Evolutionary conservation across 2,888 invertebrate genomes (phyloP).

Genomic region (Oligia latruncula): DNA sequence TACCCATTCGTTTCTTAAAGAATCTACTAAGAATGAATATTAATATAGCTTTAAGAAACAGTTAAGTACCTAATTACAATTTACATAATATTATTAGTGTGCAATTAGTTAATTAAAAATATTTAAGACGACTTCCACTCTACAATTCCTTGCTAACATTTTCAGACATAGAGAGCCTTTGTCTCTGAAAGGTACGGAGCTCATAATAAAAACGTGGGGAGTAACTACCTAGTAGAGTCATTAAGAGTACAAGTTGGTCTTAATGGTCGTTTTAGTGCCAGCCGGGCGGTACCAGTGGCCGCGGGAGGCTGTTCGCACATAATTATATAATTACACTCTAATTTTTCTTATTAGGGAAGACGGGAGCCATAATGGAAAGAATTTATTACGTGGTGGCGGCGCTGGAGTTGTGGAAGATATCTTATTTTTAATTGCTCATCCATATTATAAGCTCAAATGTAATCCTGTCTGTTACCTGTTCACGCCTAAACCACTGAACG

Average conservation of each 20-base stretch:
- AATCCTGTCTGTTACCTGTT: not conserved
- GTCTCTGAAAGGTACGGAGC: constrained; percentile 25
- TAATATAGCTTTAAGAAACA: not conserved
- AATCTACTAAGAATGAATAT: not conserved
- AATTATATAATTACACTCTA: constrained; percentile 54
- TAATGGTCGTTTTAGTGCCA: constrained; percentile 58
- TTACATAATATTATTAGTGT: not conserved
- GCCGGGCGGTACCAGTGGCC: constrained; percentile 17
- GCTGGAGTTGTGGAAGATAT: constrained; percentile 3
- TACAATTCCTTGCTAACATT: not conserved
- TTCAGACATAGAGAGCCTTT: constrained; percentile 2
- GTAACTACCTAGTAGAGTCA: constrained; percentile 30
- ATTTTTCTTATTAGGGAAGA: constrained; percentile 50
- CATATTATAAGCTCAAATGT: not conserved
- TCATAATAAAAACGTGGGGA: constrained; percentile 38
- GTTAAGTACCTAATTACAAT: not conserved
- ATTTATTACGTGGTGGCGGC: constrained; percentile 8
- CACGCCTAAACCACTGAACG: not conserved
- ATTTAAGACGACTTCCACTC: constrained; percentile 7
- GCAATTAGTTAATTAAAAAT: not conserved
- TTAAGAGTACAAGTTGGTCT: constrained; percentile 53
- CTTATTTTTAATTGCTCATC: not conserved
- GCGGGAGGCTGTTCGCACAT: constrained; percentile 48
- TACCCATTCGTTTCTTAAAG: not conserved
- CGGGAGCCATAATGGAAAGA: constrained; percentile 17